Evolutionary conservation across 2,888 invertebrate genomes (phyloP).

Genomic region (Glaucopsyche alexis): DNA sequence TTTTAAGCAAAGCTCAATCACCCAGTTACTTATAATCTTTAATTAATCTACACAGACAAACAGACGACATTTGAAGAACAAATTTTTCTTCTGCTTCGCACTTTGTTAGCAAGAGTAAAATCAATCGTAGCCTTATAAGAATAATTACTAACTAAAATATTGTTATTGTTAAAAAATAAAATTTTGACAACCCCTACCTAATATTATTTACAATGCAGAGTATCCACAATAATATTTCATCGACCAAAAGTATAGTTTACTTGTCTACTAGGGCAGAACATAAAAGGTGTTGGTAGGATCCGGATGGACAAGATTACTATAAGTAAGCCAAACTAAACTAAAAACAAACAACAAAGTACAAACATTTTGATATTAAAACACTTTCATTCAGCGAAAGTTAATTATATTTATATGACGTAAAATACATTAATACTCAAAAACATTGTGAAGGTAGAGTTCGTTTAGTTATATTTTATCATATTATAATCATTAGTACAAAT

Average conservation of each 20-base stretch:
- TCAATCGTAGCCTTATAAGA: no score
- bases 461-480: neutral
- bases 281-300: neutral
- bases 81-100: neutral
- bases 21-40: no score
- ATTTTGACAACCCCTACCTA: neutral
- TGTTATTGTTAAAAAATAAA: no score
- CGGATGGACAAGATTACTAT: neutral
- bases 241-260: slow-evolving; percentile 5
- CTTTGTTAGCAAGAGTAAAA: no score
- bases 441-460: neutral
- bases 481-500: no score
- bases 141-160: no score
- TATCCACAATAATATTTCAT: neutral
- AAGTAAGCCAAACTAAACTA: neutral
- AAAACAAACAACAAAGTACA: no score
- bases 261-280: slow-evolving; percentile 1
- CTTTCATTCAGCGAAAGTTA: slow-evolving; percentile 8
- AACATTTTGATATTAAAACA: neutral
- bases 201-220: neutral
- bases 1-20: no score
- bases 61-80: neutral
- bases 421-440: neutral
- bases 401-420: neutral
- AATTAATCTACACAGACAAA: no score